Conservation (phyloP, 2,888 invertebrate species). For the Sepiola atlantica region DNA sequence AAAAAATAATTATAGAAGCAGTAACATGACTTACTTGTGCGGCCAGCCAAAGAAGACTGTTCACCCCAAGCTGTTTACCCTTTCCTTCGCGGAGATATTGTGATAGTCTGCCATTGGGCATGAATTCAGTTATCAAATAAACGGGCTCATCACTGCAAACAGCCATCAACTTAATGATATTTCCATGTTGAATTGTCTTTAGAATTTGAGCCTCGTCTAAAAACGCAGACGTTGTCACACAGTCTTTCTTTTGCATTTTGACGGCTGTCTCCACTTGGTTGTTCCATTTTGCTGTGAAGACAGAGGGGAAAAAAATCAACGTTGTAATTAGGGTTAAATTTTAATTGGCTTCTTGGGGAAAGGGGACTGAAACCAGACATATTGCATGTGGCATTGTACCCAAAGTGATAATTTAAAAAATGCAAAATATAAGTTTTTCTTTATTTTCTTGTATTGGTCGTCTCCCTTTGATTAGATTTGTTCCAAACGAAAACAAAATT, state of each 20-base stretch:
- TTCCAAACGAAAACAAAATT: too few species aligned
- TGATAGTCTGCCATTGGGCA: conserved; percentile 95
- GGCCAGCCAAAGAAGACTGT: conserved; percentile 89
- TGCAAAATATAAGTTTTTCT: too few species aligned
- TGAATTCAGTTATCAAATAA: conserved; percentile 92
- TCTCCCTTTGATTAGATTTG: too few species aligned
- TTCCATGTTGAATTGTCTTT: conserved; percentile 75
- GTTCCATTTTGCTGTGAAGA: conserved; percentile 84
- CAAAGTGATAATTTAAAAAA: too few species aligned
- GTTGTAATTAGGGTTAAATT: not conserved
- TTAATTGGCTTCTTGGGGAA: too few species aligned
- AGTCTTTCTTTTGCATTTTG: conserved; percentile 92
- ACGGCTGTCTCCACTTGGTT: conserved; percentile 97
- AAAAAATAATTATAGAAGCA: too few species aligned
- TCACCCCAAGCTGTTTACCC: conserved; percentile 85
- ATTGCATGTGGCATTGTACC: too few species aligned
- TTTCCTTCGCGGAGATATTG: conserved; percentile 84
- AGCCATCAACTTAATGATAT: conserved; percentile 92
- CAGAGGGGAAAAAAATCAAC: not conserved
- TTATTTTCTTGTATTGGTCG: too few species aligned
- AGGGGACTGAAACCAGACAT: too few species aligned
- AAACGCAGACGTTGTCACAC: conserved; percentile 96
- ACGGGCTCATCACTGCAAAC: conserved; percentile 95
- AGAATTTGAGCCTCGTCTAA: conserved; percentile 84
- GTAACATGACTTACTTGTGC: conserved; percentile 81